A percentile compares a stretch with the other conserved stretches of the same genome.
phyloP scores from a whole-genome alignment of 2,113 vertebrate genomes.

The Butastur rufipennis region DNA sequence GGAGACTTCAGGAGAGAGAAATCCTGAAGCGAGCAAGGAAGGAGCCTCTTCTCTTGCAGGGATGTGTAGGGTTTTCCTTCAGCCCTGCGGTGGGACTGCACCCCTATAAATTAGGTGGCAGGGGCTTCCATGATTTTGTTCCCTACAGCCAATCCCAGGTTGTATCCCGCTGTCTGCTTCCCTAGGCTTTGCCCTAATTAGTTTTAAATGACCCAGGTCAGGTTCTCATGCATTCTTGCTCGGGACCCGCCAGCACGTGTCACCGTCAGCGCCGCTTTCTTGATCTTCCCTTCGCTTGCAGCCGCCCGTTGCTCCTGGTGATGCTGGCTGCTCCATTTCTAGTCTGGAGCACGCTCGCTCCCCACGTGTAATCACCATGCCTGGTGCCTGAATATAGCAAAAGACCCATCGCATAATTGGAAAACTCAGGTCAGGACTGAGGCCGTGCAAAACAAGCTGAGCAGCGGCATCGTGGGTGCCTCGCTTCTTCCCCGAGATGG shows the following conservation, averaged over 20 bases:
- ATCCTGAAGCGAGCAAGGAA: neutral
- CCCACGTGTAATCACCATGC: neutral
- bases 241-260: accelerated
- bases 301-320: neutral
- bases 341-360: neutral
- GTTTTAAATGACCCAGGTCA: neutral
- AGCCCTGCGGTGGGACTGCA: accelerated
- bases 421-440: neutral
- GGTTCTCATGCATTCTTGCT: neutral
- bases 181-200: neutral
- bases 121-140: neutral
- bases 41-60: neutral
- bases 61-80: neutral
- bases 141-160: neutral
- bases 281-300: neutral
- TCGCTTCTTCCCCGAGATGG: neutral
- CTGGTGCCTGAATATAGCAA: neutral
- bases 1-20: neutral
- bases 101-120: neutral
- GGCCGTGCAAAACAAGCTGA: neutral
- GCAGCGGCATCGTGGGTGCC: neutral
- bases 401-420: neutral
- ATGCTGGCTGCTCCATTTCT: neutral
- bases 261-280: neutral
- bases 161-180: neutral